Evolutionary conservation across 53 echinoderm and acorn worm species (phyloP), one percentile per base, ranked within the genome.

Genomic region (Paelopatides confundens): DNA sequence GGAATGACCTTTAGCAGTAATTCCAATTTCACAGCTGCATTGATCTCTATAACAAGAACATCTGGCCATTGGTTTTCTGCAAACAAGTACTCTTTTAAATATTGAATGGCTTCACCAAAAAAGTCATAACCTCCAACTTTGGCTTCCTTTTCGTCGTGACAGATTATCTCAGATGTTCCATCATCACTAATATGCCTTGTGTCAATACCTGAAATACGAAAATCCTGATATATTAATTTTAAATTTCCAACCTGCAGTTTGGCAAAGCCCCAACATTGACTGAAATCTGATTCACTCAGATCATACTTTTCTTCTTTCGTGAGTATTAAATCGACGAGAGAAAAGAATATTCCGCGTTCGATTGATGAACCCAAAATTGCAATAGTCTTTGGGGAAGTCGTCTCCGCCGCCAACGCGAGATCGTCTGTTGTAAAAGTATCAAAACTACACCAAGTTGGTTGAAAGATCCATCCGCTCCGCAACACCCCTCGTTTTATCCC

Each of bases 221-320:
- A 79, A 32, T 79, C 79, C 51, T 79, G 79, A 48, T 79, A 79
- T 5, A 34, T 15, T 0, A 79, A 18, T 8, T 29, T 29, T 9
- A 79, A 31, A 17, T 27, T 79, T 32, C 79, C 53, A 50, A 79
- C 79, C 51, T 79, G 52, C 3, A 79, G 0, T 32, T 79, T 27
- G 14, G 79, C 79, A 52, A 52, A 79, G 26, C 79, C 79, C 79
- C 79, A 79, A 31, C 79, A 79, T 32, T 79, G 27, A 13, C 27
- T 13, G 4, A 79, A 31, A 79, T 79, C 31, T 13, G 52, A 52
- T 4, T 79, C 51, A 7, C 0, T 34, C 8, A 79, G 5, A 13
- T 54, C 4, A 30, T 10, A 9, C 31, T 54, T 79, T 21, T 79
- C 50, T 51, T 29, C 51, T 21, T 31, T 33, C 4, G 50, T 31